Conservation (phyloP, 2,797 vertebrate species). For the Gobionotothen gibberifrons region DNA sequence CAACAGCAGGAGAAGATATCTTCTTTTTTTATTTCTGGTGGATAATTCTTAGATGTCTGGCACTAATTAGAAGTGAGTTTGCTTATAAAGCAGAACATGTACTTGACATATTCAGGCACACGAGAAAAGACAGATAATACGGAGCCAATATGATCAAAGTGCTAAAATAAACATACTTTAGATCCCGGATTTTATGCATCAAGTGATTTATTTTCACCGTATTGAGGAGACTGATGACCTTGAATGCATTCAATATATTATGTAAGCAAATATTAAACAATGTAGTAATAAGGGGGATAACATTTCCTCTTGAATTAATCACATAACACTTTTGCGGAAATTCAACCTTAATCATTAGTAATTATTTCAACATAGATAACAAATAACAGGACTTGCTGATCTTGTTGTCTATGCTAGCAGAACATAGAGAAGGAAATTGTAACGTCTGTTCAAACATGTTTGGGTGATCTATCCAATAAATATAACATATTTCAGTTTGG, state of each 20-base stretch:
- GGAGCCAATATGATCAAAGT: neutral
- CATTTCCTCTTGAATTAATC: too few relatives aligned
- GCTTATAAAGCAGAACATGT: too few relatives aligned
- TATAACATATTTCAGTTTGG: neutral
- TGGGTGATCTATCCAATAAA: neutral
- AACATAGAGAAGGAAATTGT: too few relatives aligned
- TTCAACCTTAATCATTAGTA: too few relatives aligned
- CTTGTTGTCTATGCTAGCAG: too few relatives aligned
- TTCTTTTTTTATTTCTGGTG: slow-evolving; percentile 1
- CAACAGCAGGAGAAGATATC: neutral
- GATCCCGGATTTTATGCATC: neutral
- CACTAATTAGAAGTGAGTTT: neutral
- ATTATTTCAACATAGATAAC: too few relatives aligned
- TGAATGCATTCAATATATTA: neutral
- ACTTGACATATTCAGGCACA: too few relatives aligned
- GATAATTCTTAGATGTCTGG: neutral
- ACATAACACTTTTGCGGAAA: too few relatives aligned
- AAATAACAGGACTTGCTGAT: too few relatives aligned
- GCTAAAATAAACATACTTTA: neutral
- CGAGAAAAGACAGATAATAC: neutral
- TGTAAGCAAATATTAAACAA: neutral
- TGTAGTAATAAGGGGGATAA: neutral
- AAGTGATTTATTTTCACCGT: neutral
- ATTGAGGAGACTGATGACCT: neutral
- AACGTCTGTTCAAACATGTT: too few relatives aligned